Evolutionary conservation across 2,113 vertebrate genomes (phyloP), one percentile per base, ranked within the genome.

Genomic region (Zosterops borbonicus): DNA sequence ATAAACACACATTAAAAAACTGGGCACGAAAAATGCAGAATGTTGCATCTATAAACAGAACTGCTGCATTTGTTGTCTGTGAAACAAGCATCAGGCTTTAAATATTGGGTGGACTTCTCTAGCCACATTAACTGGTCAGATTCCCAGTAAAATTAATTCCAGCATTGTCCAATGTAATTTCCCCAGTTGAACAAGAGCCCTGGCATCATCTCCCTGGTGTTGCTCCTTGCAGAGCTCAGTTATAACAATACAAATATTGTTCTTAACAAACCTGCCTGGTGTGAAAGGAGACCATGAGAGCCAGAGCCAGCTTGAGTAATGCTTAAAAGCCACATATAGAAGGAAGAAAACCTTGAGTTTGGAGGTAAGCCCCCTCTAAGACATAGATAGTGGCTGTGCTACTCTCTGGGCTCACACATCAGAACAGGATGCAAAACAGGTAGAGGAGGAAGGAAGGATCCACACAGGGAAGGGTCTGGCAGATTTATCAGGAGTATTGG

Each of bases 21-120:
- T 86, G 82, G 78, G 52, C 58, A 93, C 50, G 6, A 83, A 81
- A 94, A 91, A 83, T 46, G 46, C 35, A 90, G 37, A 87, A 46
- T 33, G 46, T 29, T 75, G 64, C 64, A 91, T 85, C 74, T 96
- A 28, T 92, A 92, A 97, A 93, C 91, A 95, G 75, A 94, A 68
- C 62, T 79, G 44, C 62, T 11, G 68, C 71, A 92, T 94, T 79
- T 96, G 37, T 52, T 82, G 80, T 79, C 78, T 93, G 58, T 88
- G 65, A 80, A 94, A 82, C 11, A 56, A 81, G 86, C 69, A 71
- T 64, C 41, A 74, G 70, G 71, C 44, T 94, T 42, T 76, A 86
- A 69, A 92, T 73, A 58, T 18, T 58, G 19, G n/a, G 86, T 96
- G 91, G 58, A 93, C 41, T 75, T 96, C 63, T 87, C 80, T 68